phyloP scores from a whole-genome alignment of 2,113 vertebrate species.

The Perca schrenkii region DNA sequence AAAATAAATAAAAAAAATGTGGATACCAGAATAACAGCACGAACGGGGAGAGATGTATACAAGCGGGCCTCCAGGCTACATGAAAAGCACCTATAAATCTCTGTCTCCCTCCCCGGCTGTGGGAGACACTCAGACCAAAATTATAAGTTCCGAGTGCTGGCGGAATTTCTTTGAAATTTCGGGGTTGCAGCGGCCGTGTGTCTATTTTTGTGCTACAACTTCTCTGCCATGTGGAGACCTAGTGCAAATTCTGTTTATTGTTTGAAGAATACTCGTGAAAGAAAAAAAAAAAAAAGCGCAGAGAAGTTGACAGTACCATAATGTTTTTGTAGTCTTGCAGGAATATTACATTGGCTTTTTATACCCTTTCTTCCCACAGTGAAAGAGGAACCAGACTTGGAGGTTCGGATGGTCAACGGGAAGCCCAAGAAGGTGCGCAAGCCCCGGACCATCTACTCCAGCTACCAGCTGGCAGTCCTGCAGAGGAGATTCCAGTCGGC shows the following conservation, averaged over 20 bases:
- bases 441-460: slow-evolving; percentile 96
- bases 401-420: slow-evolving; percentile 95
- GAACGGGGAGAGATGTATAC: slow-evolving; percentile 35
- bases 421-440: slow-evolving; percentile 96
- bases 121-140: slow-evolving; percentile 76
- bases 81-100: slow-evolving; percentile 78
- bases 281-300: background rate
- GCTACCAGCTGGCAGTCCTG: slow-evolving; percentile 93
- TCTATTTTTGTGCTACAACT: slow-evolving; percentile 62
- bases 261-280: background rate
- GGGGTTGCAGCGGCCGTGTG: slow-evolving; percentile 38
- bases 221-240: slow-evolving; percentile 19
- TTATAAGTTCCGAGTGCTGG: slow-evolving; percentile 70
- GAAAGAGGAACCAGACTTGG: slow-evolving; percentile 93
- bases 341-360: background rate
- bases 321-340: too few species aligned
- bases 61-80: slow-evolving; percentile 57
- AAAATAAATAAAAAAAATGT: background rate
- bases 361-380: slow-evolving; percentile 66
- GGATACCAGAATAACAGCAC: slow-evolving; percentile 24
- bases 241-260: background rate
- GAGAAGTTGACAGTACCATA: background rate
- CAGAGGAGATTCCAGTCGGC: slow-evolving; percentile 95
- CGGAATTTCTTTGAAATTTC: slow-evolving; percentile 80
- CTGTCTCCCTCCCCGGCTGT: slow-evolving; percentile 63